A percentile compares a stretch with the other conserved stretches of the same genome.
These are phyloP conservation scores for Pelochelys cantorii DNA, from an alignment of 2,797 vertebrate genomes.

Conservation along the genomic window DNA sequence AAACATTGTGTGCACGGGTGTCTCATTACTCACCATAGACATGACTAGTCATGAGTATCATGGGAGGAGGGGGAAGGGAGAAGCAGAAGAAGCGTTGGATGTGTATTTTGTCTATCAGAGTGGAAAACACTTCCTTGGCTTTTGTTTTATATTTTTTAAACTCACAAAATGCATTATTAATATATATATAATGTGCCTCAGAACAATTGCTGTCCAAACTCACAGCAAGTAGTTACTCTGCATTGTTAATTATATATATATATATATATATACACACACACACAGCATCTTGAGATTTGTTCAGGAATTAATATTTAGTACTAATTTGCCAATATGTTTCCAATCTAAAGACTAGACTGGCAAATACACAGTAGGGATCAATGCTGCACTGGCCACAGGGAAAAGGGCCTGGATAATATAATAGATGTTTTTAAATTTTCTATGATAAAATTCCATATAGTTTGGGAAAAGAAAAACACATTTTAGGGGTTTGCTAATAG, in stretches of 20 bases:
- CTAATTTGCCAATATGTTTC: background rate
- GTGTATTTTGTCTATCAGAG: background rate
- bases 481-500: background rate
- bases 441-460: background rate
- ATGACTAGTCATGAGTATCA: constrained; percentile 1
- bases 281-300: constrained; percentile 2
- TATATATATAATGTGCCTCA: constrained; percentile 10
- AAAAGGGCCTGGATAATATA: background rate
- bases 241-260: constrained; percentile 22
- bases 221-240: constrained; percentile 3
- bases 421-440: background rate
- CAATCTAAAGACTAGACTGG: constrained; percentile 13
- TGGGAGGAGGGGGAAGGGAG: background rate
- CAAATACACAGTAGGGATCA: background rate
- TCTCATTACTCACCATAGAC: constrained; percentile 63
- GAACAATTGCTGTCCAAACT: constrained; percentile 23
- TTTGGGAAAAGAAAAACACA: background rate
- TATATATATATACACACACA: background rate
- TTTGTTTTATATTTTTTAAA: background rate
- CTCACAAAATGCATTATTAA: constrained; percentile 18
- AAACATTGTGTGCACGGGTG: background rate
- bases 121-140: constrained; percentile 3
- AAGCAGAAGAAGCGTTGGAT: constrained; percentile 17
- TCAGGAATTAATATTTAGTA: constrained; percentile 21
- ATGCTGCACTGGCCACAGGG: background rate